Evolutionary conservation across 2,888 invertebrate genomes (phyloP), one percentile per base, ranked within the genome.

Genomic region (Carcina quercana): DNA sequence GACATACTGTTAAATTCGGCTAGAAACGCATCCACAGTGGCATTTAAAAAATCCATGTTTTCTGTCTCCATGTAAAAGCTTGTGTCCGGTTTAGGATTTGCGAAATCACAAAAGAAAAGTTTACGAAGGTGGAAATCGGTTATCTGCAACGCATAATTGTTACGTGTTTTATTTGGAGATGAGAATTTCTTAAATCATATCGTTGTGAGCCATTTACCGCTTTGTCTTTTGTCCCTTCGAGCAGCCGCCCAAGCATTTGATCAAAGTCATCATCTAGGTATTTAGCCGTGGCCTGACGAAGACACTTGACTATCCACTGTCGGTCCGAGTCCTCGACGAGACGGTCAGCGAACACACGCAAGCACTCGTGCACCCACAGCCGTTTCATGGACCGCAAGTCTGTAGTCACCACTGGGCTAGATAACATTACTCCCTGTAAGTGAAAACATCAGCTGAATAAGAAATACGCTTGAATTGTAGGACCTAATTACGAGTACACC

Each of bases 1-100:
- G 94, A 93, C 94, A 97, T 94, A 45, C 95, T 94, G 67, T 97
- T 97, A 63, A 91, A 97, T 63, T 97, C 97, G 1, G 90, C 90
- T 7, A 97, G 83, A 73, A 94, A 96, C 0, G 91, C 91, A 50
- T 97, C 96, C 0, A 96, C 95, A 4, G 96, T 93, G 0, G 87
- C 79, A 35, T 91, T 89, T 34, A 97, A 73, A 42, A 90, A 88
- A 24, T 94, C 93, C 59, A 96, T 83, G 61, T 97, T 94, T 1
- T 86, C 72, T 0, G 96, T 95, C 82, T 97, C 97, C 58, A 94
- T 88, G 58, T 98, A 98, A 55, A 93, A 89, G 17, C 95, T 88
- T 7, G 89, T 88, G 56, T 97, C 96, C 7, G 92, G 93, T 86
- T 97, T 97, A 0, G 96, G 94, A 78, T 98, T 97, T 0, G 93